Evolutionary conservation across 2,113 vertebrate genomes (phyloP).

Genomic region (Hypomesus transpacificus): DNA sequence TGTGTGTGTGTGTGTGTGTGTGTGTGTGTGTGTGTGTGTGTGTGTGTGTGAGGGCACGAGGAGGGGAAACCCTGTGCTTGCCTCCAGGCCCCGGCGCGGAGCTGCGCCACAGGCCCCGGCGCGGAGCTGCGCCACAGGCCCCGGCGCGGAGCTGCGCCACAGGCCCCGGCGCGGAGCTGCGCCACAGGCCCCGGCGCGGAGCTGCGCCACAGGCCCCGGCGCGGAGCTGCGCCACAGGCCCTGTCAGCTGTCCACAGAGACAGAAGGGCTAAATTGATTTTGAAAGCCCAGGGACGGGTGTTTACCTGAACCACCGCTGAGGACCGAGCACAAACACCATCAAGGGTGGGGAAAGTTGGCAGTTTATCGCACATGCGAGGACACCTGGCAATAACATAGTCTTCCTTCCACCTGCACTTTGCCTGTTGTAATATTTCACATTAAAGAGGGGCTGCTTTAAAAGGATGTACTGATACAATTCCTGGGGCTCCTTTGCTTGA

Average conservation of each 20-base stretch:
- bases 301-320: conserved; percentile 54
- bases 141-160: conserved; percentile 20
- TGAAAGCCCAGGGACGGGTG: conserved; percentile 46
- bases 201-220: conserved; percentile 14
- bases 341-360: conserved; percentile 46
- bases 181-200: conserved; percentile 28
- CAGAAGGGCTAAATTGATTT: conserved; percentile 57
- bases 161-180: conserved; percentile 27
- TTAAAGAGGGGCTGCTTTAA: conserved; percentile 40
- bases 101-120: conserved; percentile 25
- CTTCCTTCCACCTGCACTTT: conserved; percentile 54
- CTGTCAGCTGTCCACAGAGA: conserved; percentile 43
- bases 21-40: conserved; percentile 26
- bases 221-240: conserved; percentile 26
- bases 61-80: conserved; percentile 17
- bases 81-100: conserved; percentile 20
- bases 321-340: conserved; percentile 58
- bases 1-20: conserved; percentile 18
- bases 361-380: conserved; percentile 14
- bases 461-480: conserved; percentile 57
- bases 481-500: conserved; percentile 44
- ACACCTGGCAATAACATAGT: conserved; percentile 49
- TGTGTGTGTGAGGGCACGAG: conserved; percentile 22
- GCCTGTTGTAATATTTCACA: conserved; percentile 53
- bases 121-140: conserved; percentile 17